Evolutionary conservation across 2,888 invertebrate genomes (phyloP), one percentile per base, ranked within the genome.

Genomic region (Nymphalis c-album): DNA sequence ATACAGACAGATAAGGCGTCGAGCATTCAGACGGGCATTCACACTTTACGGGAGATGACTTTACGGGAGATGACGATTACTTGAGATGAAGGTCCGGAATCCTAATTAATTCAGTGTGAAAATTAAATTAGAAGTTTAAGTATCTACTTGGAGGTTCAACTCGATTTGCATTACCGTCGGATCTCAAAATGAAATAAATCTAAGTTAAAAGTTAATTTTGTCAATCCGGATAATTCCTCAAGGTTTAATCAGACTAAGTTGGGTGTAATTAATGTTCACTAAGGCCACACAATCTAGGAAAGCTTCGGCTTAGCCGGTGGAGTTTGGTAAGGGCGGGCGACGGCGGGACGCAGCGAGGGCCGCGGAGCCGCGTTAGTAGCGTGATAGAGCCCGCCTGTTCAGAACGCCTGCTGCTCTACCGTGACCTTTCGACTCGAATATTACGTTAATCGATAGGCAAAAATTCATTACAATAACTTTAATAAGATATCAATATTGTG

Each of bases 181-280:
- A 76, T 75, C 76, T 78, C 74, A 77, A 77, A 80, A 81, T 80
- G 78, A 84, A 85, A 90, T 91, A 90, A 91, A 90, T 91, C 86
- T 87, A 83, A 90, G 90, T 91, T 91, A 90, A 91, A 91, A 91
- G 91, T 91, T 91, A 92, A 91, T 92, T 92, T 91, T 88, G 90
- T 90, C 91, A 91, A 91, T 91, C 90, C 88, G 87, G 85, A 89
- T 92, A 91, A 92, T 91, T 90, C 91, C 91, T 91, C 88, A 89
- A 88, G 91, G 89, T 91, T 92, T 92, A 92, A 91, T 91, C 90
- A 90, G 90, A 87, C 88, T 90, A 90, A 91, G 91, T 92, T 91
- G 85, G 88, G 85, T 89, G 90, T 91, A 92, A 92, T 92, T 91
- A 91, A 92, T 91, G 91, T 90, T 92, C 90, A 86, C 85, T 91